These are phyloP conservation scores for Callocephalon fimbriatum DNA, from an alignment of 2,113 vertebrate species.

Conservation along the genomic window DNA sequence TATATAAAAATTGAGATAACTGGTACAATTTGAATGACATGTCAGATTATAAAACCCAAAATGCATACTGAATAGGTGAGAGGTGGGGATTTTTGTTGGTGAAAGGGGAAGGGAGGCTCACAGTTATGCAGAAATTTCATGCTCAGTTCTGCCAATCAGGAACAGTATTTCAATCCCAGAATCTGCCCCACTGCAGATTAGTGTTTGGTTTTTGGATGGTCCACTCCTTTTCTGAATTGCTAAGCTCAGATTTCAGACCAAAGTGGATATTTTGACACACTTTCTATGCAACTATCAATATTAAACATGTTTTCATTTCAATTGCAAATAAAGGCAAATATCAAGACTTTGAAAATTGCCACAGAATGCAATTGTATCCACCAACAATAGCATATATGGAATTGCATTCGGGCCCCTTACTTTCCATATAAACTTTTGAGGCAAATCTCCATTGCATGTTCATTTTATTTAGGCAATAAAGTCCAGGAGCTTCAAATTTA, in stretches of 20 bases:
- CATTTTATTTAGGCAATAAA: background rate
- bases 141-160: background rate
- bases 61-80: background rate
- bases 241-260: background rate
- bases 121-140: background rate
- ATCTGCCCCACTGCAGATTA: background rate
- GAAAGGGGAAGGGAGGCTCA: background rate
- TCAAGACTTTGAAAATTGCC: background rate
- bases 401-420: background rate
- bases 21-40: background rate
- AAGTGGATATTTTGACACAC: background rate
- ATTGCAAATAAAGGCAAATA: background rate
- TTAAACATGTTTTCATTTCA: background rate
- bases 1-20: background rate
- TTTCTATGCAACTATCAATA: background rate
- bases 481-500: background rate
- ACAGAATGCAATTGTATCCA: background rate
- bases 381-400: background rate
- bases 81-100: background rate
- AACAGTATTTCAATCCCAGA: background rate
- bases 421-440: background rate
- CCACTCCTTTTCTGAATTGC: background rate
- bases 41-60: background rate
- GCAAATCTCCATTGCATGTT: background rate
- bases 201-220: background rate